Conservation (phyloP, 2,113 vertebrate genomes). For the Xenopus tropicalis region UCB_Xtro_10.0 CM004448.2:146145501-146146000, state of each 20-base stretch:
- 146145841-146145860: conserved; percentile 5
- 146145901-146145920: not conserved
- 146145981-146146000: conserved; percentile 9
- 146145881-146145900: conserved; percentile 15
- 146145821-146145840: not conserved
- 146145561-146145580: not conserved
- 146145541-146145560: not conserved
- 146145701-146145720: not conserved
- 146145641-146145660: not conserved
- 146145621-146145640: not conserved
- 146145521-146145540: too few species aligned
- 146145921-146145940: not conserved
- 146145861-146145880: not conserved
- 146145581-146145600: too few species aligned
- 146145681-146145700: not conserved
- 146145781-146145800: not conserved
- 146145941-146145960: not conserved
- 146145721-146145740: not conserved
- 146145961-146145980: not conserved
- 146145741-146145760: not conserved
- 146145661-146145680: not conserved
- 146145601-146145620: too few species aligned
- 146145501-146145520: too few species aligned
- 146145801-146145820: not conserved
- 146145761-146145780: not conserved